phyloP scores from a whole-genome alignment of 2,797 vertebrate genomes.

The Carcharodon carcharias region DNA sequence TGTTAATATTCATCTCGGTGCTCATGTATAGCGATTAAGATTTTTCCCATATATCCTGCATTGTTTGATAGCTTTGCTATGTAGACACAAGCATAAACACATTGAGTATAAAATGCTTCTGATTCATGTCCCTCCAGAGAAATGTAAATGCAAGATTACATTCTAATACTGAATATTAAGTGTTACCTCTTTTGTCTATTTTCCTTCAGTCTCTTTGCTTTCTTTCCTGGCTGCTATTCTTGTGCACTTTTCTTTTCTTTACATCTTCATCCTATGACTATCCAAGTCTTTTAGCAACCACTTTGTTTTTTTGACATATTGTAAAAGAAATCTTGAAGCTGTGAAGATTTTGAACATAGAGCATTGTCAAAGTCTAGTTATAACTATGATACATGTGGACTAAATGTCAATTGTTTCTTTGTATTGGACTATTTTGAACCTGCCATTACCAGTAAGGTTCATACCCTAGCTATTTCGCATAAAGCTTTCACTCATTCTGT shows the following conservation, averaged over 20 bases:
- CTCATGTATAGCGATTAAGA: neutral
- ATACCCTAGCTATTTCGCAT: neutral
- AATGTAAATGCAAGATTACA: neutral
- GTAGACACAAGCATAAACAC: neutral
- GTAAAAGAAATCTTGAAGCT: neutral
- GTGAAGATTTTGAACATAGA: neutral
- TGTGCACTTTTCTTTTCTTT: neutral
- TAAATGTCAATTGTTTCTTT: neutral
- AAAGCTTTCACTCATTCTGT: neutral
- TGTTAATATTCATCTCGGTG: neutral
- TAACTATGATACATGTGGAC: neutral
- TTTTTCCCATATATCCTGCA: neutral
- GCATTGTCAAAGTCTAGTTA: neutral
- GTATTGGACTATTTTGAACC: neutral
- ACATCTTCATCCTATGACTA: neutral
- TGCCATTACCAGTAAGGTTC: neutral
- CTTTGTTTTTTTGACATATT: neutral
- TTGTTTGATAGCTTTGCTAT: neutral
- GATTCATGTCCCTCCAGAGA: neutral
- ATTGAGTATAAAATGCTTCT: neutral
- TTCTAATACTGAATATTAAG: neutral
- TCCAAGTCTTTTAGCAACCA: neutral
- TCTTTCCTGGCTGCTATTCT: neutral
- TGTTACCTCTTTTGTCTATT: neutral
- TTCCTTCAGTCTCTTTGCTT: neutral